Conservation (phyloP, 2,113 vertebrate species). For the Nothoprocta perdicaria region DNA sequence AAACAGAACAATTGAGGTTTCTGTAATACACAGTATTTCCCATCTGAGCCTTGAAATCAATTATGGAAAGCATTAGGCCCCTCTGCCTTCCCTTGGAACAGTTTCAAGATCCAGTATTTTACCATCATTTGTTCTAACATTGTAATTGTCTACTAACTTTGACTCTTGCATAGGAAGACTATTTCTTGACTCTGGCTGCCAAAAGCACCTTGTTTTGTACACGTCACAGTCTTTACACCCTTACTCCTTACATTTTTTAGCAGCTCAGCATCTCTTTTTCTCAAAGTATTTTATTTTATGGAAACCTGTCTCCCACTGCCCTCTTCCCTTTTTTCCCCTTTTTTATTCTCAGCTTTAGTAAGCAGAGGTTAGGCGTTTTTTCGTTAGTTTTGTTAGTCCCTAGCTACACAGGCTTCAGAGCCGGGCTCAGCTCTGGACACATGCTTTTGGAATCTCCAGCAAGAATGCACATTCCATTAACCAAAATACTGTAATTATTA, state of each 20-base stretch:
- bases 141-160: slow-evolving; percentile 28
- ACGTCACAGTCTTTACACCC: background rate
- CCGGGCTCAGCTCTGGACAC: background rate
- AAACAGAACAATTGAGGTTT: slow-evolving; percentile 60
- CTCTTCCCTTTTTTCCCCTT: background rate
- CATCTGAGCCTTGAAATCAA: slow-evolving; percentile 61
- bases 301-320: background rate
- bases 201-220: background rate
- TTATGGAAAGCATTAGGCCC: slow-evolving; percentile 46
- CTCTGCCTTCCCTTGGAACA: slow-evolving; percentile 55
- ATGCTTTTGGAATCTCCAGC: background rate
- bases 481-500: background rate
- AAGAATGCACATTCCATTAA: background rate
- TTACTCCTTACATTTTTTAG: background rate
- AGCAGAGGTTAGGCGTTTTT: background rate
- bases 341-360: background rate
- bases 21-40: slow-evolving; percentile 57
- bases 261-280: background rate
- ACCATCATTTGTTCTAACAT: slow-evolving; percentile 39
- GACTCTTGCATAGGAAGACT: slow-evolving; percentile 2
- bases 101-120: slow-evolving; percentile 42
- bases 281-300: background rate
- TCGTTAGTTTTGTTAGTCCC: background rate
- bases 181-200: background rate
- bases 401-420: background rate